Evolutionary conservation across 2,113 vertebrate genomes (phyloP), one percentile per base, ranked within the genome.

Genomic region (Romanogobio albipinnatus): DNA sequence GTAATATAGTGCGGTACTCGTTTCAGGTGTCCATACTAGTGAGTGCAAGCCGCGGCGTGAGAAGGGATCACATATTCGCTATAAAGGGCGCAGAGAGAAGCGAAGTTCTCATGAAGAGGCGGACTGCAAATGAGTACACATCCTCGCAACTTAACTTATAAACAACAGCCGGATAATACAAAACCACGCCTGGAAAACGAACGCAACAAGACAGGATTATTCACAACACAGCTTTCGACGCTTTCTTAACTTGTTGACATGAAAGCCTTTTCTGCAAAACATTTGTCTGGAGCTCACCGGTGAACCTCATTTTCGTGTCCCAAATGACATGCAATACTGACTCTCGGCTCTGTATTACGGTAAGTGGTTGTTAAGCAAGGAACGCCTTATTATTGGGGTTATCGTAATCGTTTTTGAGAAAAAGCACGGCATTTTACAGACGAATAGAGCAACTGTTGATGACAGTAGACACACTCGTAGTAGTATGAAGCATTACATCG

Each of bases 1-100:
- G 91, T 91, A 91, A 91, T 84, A 92, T 86, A 89, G 92, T 80
- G 92, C 92, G 86, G 91, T 33, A 92, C 90, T 89, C 88, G 74
- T 87, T 90, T 87, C 83, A 90, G 90, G 90, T 91, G 86, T 87
- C 84, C 88, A 76, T 84, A 51, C 49, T 51, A 89, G 87, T 74
- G 71, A 70, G 86, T 36, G 83, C 8, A 4, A 45, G 89, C 84
- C 85, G 86, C 83, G 77, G 86, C 61, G 45, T 82, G 82, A 79
- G 49, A 68, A 15, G 62, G 62, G 45, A 84, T 62, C 51, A 45
- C 86, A 76, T 82, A 56, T 59, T 59, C 77, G 62, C 19, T 82
- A 33, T 51, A 51, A 68, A 68, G 29, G 2, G 4, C 10, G 22
- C 51, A 47, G 64, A 53, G 49, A 24, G 19, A 58, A 24, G 80